Conservation (phyloP, 2,797 vertebrate genomes). For the Apogon talboti region DNA sequence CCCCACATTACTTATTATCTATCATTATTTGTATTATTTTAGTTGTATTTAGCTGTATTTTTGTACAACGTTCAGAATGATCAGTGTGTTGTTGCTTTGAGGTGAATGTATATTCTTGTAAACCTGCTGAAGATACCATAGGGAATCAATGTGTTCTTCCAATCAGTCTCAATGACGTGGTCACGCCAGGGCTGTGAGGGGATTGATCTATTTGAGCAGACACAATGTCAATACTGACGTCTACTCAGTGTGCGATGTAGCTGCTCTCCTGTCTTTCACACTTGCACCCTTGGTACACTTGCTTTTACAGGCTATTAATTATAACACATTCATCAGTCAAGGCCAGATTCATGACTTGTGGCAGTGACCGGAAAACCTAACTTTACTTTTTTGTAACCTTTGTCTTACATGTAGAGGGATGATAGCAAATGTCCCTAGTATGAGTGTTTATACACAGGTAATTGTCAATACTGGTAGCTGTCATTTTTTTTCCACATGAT, state of each 20-base stretch:
- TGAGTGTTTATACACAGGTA: no score
- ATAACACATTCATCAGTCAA: slow-evolving; percentile 29
- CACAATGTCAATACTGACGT: slow-evolving; percentile 73
- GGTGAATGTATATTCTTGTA: slow-evolving; percentile 15
- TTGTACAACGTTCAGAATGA: not conserved
- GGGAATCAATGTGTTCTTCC: slow-evolving; percentile 65
- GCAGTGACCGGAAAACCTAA: not conserved
- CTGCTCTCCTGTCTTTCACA: slow-evolving; percentile 70
- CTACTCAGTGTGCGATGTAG: slow-evolving; percentile 67
- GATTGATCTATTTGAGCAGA: slow-evolving; percentile 75
- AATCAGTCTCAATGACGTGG: slow-evolving; percentile 63
- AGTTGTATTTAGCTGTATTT: slow-evolving; percentile 4
- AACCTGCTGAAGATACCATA: slow-evolving; percentile 31
- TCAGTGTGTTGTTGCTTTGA: not conserved
- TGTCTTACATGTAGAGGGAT: no score
- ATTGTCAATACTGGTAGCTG: no score
- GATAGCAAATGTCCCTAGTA: no score
- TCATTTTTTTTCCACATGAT: not conserved
- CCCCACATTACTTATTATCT: not conserved
- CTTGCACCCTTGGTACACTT: slow-evolving; percentile 34
- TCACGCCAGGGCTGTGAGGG: slow-evolving; percentile 40
- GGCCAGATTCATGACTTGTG: slow-evolving; percentile 23
- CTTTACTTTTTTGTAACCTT: not conserved
- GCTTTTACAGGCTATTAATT: slow-evolving; percentile 45
- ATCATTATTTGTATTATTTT: not conserved